A percentile compares a stretch with the other conserved stretches of the same genome.
These are phyloP conservation scores for Galeopsomyia nigrocyanea DNA, from an alignment of 2,888 invertebrate species.

Conservation along the genomic window DNA sequence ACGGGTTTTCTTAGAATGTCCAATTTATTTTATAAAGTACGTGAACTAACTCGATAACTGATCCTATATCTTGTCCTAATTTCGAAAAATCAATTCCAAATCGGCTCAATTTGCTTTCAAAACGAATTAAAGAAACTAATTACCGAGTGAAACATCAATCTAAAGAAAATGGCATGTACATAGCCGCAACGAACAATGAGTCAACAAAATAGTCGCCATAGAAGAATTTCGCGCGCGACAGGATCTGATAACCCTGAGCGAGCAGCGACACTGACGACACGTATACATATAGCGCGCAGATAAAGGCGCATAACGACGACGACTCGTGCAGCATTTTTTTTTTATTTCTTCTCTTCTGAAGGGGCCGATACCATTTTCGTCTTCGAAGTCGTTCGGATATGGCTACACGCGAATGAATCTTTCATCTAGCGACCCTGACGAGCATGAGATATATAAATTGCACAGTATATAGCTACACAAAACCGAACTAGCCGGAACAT, in stretches of 20 bases:
- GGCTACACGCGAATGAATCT: constrained; percentile 54
- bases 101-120: too few relatives aligned
- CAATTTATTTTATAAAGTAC: too few relatives aligned
- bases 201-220: too few relatives aligned
- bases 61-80: too few relatives aligned
- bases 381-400: constrained; percentile 42
- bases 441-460: neutral
- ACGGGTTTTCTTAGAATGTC: constrained; percentile 8
- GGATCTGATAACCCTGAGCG: constrained; percentile 32
- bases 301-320: constrained; percentile 5
- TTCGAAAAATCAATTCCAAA: too few relatives aligned
- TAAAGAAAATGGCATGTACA: too few relatives aligned
- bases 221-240: constrained; percentile 19
- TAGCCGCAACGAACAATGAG: too few relatives aligned
- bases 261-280: neutral
- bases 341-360: constrained; percentile 49
- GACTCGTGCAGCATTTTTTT: constrained; percentile 49
- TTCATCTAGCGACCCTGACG: constrained; percentile 49
- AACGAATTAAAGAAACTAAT: neutral
- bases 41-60: too few relatives aligned
- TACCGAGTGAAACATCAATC: constrained; percentile 15
- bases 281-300: neutral
- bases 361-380: constrained; percentile 55
- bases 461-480: constrained; percentile 13
- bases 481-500: constrained; percentile 21